Percentiles rank a stretch among this genome's conserved stretches.
Evolutionary conservation across 2,797 vertebrate species (phyloP).

Genomic region (Coregonus suidteri): DNA sequence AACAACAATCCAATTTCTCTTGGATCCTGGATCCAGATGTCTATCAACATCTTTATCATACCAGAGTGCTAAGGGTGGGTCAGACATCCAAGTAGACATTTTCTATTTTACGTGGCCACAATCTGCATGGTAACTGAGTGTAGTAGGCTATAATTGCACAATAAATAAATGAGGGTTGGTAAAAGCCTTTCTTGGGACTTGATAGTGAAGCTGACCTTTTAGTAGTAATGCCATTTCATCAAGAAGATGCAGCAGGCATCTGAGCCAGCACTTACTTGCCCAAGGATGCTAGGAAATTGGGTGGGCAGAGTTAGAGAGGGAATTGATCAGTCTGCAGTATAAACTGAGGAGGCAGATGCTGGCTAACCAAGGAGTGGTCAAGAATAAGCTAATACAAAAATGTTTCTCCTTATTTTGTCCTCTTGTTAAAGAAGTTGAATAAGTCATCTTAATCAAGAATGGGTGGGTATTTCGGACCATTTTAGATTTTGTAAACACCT

Average conservation of each 20-base stretch:
- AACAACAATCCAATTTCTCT: conserved; percentile 1
- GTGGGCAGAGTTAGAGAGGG: conserved; percentile 12
- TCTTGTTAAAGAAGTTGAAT: background rate
- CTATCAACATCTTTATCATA: background rate
- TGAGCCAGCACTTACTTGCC: conserved; percentile 42
- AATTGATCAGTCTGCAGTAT: conserved; percentile 21
- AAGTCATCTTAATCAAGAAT: background rate
- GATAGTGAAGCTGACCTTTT: conserved; percentile 25
- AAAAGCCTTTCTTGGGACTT: conserved; percentile 35
- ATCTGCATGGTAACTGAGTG: conserved; percentile 57
- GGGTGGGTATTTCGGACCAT: too few species aligned
- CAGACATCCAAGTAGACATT: conserved; percentile 50
- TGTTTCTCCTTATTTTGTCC: background rate
- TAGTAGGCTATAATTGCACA: conserved; percentile 59
- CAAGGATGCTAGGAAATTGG: conserved; percentile 23
- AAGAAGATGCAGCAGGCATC: conserved; percentile 27
- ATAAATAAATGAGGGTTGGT: conserved; percentile 45
- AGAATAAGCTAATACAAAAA: background rate
- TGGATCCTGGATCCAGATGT: background rate
- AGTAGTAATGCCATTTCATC: conserved; percentile 20
- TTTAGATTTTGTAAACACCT: too few species aligned
- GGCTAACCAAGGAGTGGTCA: background rate
- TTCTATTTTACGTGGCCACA: conserved; percentile 69
- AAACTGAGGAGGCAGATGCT: conserved; percentile 25
- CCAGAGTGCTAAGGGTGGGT: conserved; percentile 26